Conservation (phyloP, 2,797 vertebrate species). For the Simalia tracyae region DNA sequence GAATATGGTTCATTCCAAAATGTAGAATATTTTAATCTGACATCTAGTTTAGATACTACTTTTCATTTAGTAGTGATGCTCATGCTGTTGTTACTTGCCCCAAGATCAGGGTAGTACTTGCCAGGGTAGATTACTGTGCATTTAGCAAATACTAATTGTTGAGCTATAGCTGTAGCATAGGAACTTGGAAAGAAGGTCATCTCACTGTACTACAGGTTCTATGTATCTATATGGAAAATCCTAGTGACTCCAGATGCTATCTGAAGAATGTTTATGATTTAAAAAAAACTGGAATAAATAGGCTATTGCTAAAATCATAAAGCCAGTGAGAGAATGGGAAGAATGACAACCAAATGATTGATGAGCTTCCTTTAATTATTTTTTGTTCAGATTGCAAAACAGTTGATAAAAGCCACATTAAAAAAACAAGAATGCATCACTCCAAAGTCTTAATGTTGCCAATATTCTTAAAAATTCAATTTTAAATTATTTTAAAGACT, state of each 20-base stretch:
- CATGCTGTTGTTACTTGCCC: too few relatives aligned
- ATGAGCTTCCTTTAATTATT: neutral
- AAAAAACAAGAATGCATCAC: neutral
- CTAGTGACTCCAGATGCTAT: neutral
- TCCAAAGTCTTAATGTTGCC: neutral
- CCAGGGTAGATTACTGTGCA: too few relatives aligned
- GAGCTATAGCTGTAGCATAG: too few relatives aligned
- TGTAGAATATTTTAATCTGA: neutral
- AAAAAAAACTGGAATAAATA: neutral
- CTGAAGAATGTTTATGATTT: neutral
- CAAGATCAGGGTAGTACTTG: too few relatives aligned
- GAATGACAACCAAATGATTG: neutral
- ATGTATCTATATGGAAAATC: neutral
- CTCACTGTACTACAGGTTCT: neutral
- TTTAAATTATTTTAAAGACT: neutral
- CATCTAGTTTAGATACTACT: neutral
- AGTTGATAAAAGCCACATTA: neutral
- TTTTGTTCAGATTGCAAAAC: neutral
- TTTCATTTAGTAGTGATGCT: too few relatives aligned
- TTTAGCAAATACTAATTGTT: too few relatives aligned
- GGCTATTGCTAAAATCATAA: neutral
- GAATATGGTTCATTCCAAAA: neutral
- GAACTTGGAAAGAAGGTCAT: neutral
- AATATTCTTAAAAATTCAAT: neutral
- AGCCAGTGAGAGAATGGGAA: neutral